A percentile compares a stretch with the other conserved stretches of the same genome.
These are phyloP conservation scores for Speoplatyrhinus poulsoni DNA, from an alignment of 2,113 vertebrate species.

Conservation along the genomic window DNA sequence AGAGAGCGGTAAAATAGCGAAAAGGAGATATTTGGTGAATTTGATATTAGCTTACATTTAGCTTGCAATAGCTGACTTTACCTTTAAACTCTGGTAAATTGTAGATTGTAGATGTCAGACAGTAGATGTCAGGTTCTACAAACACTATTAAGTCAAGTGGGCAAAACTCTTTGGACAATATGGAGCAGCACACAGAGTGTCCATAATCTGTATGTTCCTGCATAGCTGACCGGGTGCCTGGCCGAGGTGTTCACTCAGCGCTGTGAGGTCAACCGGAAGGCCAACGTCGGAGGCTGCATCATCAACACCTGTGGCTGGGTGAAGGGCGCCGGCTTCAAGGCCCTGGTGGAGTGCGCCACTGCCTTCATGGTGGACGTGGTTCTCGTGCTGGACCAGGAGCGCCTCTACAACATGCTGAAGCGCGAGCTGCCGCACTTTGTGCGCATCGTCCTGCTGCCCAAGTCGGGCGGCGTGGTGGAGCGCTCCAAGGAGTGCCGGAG, in stretches of 20 bases:
- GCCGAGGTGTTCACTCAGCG: constrained; percentile 95
- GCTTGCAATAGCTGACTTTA: no score
- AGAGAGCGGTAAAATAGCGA: no score
- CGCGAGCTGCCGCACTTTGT: constrained; percentile 96
- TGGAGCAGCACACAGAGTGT: background rate
- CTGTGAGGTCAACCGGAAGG: constrained; percentile 93
- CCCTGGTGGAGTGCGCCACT: constrained; percentile 92
- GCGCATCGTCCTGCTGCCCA: constrained; percentile 90
- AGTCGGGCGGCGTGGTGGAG: constrained; percentile 92
- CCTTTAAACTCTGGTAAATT: no score
- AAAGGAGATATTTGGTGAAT: no score
- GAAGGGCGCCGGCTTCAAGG: constrained; percentile 96
- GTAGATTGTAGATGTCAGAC: no score
- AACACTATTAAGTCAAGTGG: background rate
- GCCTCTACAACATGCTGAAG: constrained; percentile 95
- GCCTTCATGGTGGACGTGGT: constrained; percentile 98
- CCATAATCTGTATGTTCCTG: background rate
- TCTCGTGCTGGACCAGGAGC: constrained; percentile 94
- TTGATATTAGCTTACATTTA: no score
- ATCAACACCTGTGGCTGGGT: constrained; percentile 99
- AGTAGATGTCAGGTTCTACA: background rate
- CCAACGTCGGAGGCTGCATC: constrained; percentile 92
- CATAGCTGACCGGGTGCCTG: constrained; percentile 89
- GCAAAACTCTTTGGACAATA: background rate
- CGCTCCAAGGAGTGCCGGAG: constrained; percentile 94